Conservation (phyloP, 2,797 vertebrate species). For the Nothura maculosa region DNA sequence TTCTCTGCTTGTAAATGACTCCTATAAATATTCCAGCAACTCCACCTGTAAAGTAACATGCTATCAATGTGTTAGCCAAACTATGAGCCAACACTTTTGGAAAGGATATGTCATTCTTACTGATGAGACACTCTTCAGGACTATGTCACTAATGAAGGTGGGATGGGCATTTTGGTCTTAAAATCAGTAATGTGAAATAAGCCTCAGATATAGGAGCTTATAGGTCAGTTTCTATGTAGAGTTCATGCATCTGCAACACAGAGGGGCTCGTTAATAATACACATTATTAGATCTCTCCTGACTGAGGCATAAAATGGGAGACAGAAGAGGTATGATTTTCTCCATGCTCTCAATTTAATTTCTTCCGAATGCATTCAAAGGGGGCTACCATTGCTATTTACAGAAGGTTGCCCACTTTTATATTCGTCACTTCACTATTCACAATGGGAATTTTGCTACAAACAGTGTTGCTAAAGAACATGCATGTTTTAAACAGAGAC, state of each 20-base stretch:
- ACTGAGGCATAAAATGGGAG: neutral
- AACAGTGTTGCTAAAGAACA: constrained; percentile 41
- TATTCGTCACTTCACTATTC: constrained; percentile 64
- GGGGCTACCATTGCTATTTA: constrained; percentile 13
- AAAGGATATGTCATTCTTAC: neutral
- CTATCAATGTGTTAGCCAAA: neutral
- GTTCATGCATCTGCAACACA: neutral
- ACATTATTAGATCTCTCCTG: neutral
- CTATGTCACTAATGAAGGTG: neutral
- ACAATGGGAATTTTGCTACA: constrained; percentile 60
- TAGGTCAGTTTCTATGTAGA: neutral
- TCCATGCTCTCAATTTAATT: constrained; percentile 10
- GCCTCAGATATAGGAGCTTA: neutral
- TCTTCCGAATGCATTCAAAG: constrained; percentile 32
- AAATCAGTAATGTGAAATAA: neutral
- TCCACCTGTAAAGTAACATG: neutral
- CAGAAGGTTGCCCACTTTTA: constrained; percentile 30
- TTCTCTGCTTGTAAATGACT: neutral
- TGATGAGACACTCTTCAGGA: neutral
- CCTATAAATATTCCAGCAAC: neutral
- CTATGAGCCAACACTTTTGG: neutral
- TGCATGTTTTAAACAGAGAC: constrained; percentile 46
- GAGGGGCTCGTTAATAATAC: neutral
- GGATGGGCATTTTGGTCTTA: neutral
- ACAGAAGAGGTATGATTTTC: neutral